Conservation (phyloP, 1,140 invertebrate genomes). For the Gonioctena quinquepunctata region DNA sequence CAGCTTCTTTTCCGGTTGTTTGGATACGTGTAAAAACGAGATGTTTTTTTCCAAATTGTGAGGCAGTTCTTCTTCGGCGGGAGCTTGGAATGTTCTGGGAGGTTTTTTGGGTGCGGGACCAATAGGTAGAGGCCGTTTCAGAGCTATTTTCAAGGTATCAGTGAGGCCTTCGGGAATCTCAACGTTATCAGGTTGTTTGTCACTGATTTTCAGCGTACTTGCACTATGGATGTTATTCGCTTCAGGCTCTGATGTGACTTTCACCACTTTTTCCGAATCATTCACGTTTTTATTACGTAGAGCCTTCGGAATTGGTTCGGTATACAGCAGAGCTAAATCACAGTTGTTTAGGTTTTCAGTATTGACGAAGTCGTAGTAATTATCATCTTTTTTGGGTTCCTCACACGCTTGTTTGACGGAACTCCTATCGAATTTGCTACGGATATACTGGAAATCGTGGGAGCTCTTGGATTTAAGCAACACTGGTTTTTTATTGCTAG, state of each 20-base stretch:
- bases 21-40: constrained; percentile 29
- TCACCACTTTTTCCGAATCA: too few species aligned
- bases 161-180: constrained; percentile 48
- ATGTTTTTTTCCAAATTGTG: constrained; percentile 28
- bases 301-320: constrained; percentile 52
- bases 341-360: constrained; percentile 10
- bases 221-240: constrained; percentile 36
- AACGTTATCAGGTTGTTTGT: too few species aligned
- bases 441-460: constrained; percentile 37
- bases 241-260: too few species aligned
- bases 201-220: constrained; percentile 42
- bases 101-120: constrained; percentile 75
- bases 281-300: constrained; percentile 43
- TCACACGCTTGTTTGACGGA: background rate
- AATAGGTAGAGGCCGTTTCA: constrained; percentile 65
- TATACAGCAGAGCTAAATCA: constrained; percentile 48
- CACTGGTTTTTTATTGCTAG: constrained; percentile 21
- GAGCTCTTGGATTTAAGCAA: constrained; percentile 43
- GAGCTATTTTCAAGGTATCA: constrained; percentile 64
- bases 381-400: constrained; percentile 2
- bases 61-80: constrained; percentile 27
- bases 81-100: constrained; percentile 67
- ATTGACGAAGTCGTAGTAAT: constrained; percentile 1
- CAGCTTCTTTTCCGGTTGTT: constrained; percentile 18
- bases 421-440: constrained; percentile 33